Evolutionary conservation across 2,113 vertebrate species (phyloP).

Genomic region (Clarias macrocephalus): DNA sequence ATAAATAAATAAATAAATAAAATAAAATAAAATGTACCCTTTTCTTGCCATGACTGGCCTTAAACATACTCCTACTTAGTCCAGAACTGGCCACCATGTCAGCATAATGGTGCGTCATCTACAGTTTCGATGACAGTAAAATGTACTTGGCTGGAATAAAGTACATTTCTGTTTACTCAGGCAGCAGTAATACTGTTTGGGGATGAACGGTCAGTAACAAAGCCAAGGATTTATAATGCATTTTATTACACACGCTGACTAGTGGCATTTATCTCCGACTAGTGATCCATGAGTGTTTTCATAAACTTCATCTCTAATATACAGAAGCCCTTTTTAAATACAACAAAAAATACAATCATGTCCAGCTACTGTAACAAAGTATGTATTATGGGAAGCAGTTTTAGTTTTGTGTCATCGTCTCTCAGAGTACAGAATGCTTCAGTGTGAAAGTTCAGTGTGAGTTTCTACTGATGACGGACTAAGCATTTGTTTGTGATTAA

Average conservation of each 20-base stretch:
- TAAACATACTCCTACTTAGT: not conserved
- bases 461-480: not conserved
- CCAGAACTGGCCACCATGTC: not conserved
- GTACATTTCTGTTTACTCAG: not conserved
- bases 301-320: constrained; percentile 5
- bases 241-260: not conserved
- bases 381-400: not conserved
- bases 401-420: not conserved
- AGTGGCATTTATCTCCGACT: not conserved
- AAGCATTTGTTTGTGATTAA: not conserved
- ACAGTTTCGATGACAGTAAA: not conserved
- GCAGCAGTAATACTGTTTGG: not conserved
- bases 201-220: not conserved
- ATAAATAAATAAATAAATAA: too few relatives aligned
- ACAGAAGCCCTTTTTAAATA: not conserved
- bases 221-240: not conserved
- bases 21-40: too few relatives aligned
- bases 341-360: not conserved
- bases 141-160: not conserved
- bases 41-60: not conserved
- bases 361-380: not conserved
- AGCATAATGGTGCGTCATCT: not conserved
- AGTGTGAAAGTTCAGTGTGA: not conserved
- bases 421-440: not conserved
- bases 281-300: not conserved